A percentile compares a stretch with the other conserved stretches of the same genome.
Conservation (phyloP, 2,113 vertebrate genomes). For the Artemisiospiza belli region DNA sequence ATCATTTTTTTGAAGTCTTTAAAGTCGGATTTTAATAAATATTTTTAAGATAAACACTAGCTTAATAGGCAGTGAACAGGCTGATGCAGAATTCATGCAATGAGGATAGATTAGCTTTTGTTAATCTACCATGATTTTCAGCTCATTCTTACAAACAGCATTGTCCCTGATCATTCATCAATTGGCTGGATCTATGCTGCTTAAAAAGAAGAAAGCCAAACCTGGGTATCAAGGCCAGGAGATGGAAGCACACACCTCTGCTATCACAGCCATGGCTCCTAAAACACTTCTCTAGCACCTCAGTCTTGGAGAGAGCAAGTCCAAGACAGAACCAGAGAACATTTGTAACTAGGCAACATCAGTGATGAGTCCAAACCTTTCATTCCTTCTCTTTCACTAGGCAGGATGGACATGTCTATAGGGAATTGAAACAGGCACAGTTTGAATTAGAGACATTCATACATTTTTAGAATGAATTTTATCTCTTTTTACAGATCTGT, state of each 20-base stretch:
- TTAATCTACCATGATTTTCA: rapidly evolving
- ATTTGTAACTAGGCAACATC: not conserved
- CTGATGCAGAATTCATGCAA: not conserved
- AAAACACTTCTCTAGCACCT: not conserved
- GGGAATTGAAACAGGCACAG: not conserved
- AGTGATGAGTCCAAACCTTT: not conserved
- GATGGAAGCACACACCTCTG: rapidly evolving
- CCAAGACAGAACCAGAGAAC: not conserved
- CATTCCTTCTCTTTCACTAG: not conserved
- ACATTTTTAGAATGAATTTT: not conserved
- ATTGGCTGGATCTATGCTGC: not conserved
- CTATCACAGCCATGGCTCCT: not conserved
- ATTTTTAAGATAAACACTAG: not conserved
- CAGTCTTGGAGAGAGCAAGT: not conserved
- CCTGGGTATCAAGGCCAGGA: not conserved
- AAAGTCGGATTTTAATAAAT: not conserved
- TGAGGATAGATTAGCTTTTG: not conserved
- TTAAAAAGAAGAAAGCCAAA: not conserved
- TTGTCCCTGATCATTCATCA: not conserved
- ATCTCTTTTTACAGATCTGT: not conserved
- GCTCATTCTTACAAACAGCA: not conserved
- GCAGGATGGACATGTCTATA: not conserved
- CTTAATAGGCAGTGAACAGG: not conserved
- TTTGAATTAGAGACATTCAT: not conserved
- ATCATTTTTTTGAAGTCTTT: not conserved